Evolutionary conservation across 23 tunicate genomes (phyloP), one percentile per base, ranked within the genome.

Genomic region (Halocynthia roretzi): DNA sequence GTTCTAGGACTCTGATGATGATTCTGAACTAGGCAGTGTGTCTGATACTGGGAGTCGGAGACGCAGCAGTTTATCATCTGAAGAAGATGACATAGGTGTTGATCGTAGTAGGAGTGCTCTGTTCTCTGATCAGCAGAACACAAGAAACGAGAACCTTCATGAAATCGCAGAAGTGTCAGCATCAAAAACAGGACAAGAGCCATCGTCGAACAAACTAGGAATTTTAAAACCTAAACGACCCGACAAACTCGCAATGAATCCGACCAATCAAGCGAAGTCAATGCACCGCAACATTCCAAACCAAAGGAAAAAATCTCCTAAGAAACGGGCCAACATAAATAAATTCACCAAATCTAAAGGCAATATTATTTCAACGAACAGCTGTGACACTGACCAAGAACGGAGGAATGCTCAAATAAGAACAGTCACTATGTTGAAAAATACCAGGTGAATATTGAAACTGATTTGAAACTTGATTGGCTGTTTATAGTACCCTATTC

Each of bases 1-100:
- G 76, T 77, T 69, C 48, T 80, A 80, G 50, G 92, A 86, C 20
- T 76, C 81, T 22, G 82, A 81, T 64, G 72, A 70, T 18, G 85
- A 64, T 49, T 76, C 85, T 50, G 81, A 66, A 10, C 71, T 70
- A 10, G 56, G 51, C 69, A 60, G 44, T 31, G 44, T 31, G 44
- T 31, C 44, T 31, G 44, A 65, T 15, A 65, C 22, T 2, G 10
- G 15, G 19, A 65, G 19, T 65, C 70, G 31, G 31, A 65, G 70
- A 65, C 14, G 70, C 10, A 65, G n/a, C 31, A 65, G 70, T 65
- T 65, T 65, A 15, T 65, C 70, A 0, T 65, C 70, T 9, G 78
- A 54, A 54, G 64, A 74, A 4, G 44, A 31, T 31, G 44, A 31
- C 44, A 31, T 31, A 31, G 44, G 44, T 31, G 44, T 31, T 31